Conservation (phyloP, 1,140 invertebrate genomes). For the Plodia interpunctella region DNA sequence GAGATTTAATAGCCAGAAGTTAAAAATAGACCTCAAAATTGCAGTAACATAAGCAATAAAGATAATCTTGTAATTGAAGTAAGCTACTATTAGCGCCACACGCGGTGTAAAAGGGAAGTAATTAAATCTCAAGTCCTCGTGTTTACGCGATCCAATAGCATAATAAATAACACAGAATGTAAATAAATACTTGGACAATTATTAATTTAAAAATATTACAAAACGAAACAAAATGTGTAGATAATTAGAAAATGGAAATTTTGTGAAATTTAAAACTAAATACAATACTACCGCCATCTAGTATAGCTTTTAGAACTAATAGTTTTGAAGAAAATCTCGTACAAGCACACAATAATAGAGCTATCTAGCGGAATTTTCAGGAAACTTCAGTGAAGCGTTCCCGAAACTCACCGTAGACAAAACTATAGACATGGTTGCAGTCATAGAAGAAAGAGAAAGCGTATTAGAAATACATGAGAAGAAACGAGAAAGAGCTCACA, state of each 20-base stretch:
- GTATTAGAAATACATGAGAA: too few species aligned
- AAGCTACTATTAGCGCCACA: constrained; percentile 21
- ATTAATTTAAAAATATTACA: too few species aligned
- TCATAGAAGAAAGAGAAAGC: too few species aligned
- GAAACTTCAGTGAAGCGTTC: neutral
- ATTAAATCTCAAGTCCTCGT: constrained; percentile 8
- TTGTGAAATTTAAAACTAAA: neutral
- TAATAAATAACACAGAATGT: neutral
- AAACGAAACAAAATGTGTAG: too few species aligned
- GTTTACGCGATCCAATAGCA: neutral
- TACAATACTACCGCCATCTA: neutral
- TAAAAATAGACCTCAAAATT: neutral
- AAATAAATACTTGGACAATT: too few species aligned
- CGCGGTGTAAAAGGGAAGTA: constrained; percentile 23
- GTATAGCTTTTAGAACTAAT: neutral
- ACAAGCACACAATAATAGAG: neutral
- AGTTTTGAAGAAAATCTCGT: neutral
- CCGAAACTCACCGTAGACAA: too few species aligned
- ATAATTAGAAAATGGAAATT: too few species aligned
- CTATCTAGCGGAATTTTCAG: neutral
- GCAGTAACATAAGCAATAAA: neutral
- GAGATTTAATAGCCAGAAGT: neutral
- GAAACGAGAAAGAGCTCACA: too few species aligned
- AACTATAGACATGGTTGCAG: too few species aligned
- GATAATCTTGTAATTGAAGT: neutral